These are phyloP conservation scores for Melinopterus prodromus DNA, from an alignment of 2,888 invertebrate species.

Conservation along the genomic window DNA sequence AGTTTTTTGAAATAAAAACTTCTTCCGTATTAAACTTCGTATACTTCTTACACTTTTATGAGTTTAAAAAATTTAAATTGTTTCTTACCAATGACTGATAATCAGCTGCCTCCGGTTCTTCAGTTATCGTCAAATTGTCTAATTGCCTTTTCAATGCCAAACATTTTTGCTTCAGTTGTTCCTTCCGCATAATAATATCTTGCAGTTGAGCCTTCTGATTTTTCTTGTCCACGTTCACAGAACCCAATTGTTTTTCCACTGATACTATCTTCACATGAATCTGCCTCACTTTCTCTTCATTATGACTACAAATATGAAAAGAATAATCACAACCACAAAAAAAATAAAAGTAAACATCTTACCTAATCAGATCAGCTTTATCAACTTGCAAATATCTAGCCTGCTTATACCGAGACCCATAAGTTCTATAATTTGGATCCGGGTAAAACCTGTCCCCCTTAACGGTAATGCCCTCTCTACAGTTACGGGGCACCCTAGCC, in stretches of 20 bases:
- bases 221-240: constrained; percentile 47
- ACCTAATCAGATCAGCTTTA: constrained; percentile 70
- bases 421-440: constrained; percentile 79
- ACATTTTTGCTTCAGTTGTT: constrained; percentile 47
- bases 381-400: constrained; percentile 73
- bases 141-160: constrained; percentile 47
- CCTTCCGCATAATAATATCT: constrained; percentile 52
- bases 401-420: constrained; percentile 66
- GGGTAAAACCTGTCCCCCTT: constrained; percentile 76
- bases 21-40: no score
- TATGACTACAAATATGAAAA: constrained; percentile 46
- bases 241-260: constrained; percentile 49
- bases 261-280: constrained; percentile 51
- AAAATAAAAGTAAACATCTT: constrained; percentile 43
- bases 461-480: constrained; percentile 71
- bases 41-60: no score
- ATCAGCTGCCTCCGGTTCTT: constrained; percentile 55
- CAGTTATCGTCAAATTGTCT: constrained; percentile 53
- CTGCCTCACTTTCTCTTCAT: constrained; percentile 58
- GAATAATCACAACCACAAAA: constrained; percentile 27
- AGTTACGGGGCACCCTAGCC: constrained; percentile 73
- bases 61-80: neutral
- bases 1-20: no score
- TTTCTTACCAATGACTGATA: constrained; percentile 51
- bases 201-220: constrained; percentile 46